phyloP scores from a whole-genome alignment of 2,113 vertebrate genomes.

The Trichomycterus rosablanca region DNA sequence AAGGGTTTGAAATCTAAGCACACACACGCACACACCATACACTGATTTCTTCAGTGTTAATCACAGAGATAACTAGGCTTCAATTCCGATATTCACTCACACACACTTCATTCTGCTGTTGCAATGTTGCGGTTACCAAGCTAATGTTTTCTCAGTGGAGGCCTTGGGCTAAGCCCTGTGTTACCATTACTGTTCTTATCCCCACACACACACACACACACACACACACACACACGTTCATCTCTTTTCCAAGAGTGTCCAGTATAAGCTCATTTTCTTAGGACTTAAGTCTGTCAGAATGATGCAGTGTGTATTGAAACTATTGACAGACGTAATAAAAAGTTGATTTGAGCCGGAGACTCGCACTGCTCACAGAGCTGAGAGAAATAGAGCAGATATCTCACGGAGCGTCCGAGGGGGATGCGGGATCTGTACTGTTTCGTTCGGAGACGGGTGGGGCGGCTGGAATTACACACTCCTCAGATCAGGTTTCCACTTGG shows the following conservation, averaged over 20 bases:
- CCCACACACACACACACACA: background rate
- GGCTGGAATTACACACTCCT: constrained; percentile 25
- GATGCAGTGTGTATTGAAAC: constrained; percentile 12
- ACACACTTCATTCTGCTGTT: background rate
- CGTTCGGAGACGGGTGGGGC: constrained; percentile 16
- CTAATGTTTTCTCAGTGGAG: constrained; percentile 4
- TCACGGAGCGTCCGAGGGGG: background rate
- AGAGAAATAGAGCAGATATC: background rate
- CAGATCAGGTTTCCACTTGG: constrained; percentile 38
- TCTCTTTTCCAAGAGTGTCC: background rate
- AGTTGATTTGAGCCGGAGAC: background rate
- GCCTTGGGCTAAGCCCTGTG: background rate
- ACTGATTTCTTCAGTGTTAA: background rate
- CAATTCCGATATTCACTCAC: no score
- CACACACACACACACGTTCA: background rate
- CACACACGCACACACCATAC: background rate
- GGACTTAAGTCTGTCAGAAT: background rate
- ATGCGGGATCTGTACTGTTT: constrained; percentile 2
- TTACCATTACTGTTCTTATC: background rate
- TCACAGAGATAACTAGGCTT: no score
- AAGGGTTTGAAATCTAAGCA: background rate
- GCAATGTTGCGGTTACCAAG: background rate
- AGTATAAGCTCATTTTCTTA: background rate
- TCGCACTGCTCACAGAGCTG: background rate
- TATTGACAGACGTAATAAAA: background rate